Evolutionary conservation across 1,140 invertebrate species (phyloP).

Genomic region (Leucophenga varia): DNA sequence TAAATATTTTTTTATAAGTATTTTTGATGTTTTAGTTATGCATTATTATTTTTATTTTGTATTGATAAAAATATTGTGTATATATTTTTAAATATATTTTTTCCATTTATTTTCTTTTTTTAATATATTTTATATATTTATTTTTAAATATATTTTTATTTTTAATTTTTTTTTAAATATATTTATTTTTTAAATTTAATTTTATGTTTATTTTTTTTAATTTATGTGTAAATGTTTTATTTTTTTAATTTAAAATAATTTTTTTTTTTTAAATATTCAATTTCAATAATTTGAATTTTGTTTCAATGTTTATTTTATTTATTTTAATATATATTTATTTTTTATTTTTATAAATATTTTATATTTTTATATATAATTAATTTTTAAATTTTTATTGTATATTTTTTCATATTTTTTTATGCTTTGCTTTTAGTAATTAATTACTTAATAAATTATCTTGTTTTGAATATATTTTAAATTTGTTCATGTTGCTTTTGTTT

Average conservation of each 20-base stretch:
- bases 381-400: constrained; percentile 34
- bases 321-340: constrained; percentile 15
- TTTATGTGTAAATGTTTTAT: constrained; percentile 32
- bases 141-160: not conserved
- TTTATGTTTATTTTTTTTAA: constrained; percentile 13
- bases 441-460: no score
- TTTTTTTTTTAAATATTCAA: no score
- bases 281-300: no score
- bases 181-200: constrained; percentile 7
- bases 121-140: not conserved
- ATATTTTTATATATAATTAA: constrained; percentile 23
- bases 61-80: constrained; percentile 6
- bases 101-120: constrained; percentile 35
- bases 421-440: no score
- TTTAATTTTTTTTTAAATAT: constrained; percentile 12
- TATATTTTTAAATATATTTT: constrained; percentile 17
- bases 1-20: constrained; percentile 17
- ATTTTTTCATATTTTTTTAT: constrained; percentile 21
- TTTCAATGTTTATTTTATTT: constrained; percentile 9
- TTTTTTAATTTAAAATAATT: constrained; percentile 10
- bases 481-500: no score
- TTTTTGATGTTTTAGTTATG: constrained; percentile 12
- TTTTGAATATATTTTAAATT: no score
- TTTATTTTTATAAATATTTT: constrained; percentile 17
- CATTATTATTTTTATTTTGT: constrained; percentile 4